Base-by-base conservation (phyloP, 2,888 invertebrate species). In the Penaeus monodon region DNA sequence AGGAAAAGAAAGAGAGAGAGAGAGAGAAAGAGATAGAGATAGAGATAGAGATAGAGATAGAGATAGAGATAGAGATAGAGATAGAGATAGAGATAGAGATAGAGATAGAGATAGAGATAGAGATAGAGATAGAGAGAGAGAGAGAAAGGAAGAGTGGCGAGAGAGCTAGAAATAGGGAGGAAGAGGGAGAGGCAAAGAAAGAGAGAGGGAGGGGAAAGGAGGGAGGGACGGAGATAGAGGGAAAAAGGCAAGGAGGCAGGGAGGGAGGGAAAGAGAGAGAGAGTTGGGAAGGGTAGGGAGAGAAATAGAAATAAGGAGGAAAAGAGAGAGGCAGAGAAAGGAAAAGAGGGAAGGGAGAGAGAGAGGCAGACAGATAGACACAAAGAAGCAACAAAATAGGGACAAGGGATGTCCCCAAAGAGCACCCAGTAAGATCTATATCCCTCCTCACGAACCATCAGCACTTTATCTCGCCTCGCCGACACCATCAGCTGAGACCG, bases 41-140 rank as follows among this genome's bases (percentile, higher is more conserved):
- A 73, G 73, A 73, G 73, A 73, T 33, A 73, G 73, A 73, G 73
- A 73, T 33, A 73, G 73, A 29, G 73, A 27, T 33, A 27, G 73
- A 27, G 12, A 14, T 33, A 12, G 29, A 73, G 33, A 1, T 14
- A 73, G 38, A 33, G 3, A 22, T 1, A 24, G 20, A 38, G 33
- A 29, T 1, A 20, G 10, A 57, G 10, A 20, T 0, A 14, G 17
- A 38, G 33, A 38, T 3, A 38, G 33, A 38, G 44, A 44, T 8
- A 44, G 44, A 44, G 44, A 44, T 8, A 44, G 44, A 44, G 44
- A 44, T 8, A 44, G 73, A 33, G 73, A 29, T 12, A n/a, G 27
- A 70, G 73, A 73, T 33, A 73, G 73, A 73, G 73, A 73, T 33
- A 73, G 73, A 73, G 73, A 29, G 73, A 73, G 73, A 73, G 73